These are phyloP conservation scores for Drosophila niveifrons DNA, from an alignment of 2,888 invertebrate genomes.

Conservation along the genomic window DNA sequence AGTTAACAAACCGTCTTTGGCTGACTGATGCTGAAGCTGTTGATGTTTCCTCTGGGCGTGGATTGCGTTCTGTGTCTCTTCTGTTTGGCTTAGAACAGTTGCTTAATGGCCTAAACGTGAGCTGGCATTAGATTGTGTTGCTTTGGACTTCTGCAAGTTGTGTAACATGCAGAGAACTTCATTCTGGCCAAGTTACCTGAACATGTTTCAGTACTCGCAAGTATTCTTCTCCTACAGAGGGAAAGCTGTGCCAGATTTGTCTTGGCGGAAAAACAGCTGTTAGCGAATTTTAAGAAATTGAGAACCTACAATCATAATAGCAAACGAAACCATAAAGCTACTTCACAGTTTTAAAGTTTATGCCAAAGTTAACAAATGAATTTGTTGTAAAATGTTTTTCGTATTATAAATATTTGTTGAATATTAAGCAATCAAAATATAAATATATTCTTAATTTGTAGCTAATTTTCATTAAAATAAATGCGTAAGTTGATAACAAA, in stretches of 20 bases:
- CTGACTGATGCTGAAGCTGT: constrained; percentile 26
- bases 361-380: too few species aligned
- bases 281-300: neutral
- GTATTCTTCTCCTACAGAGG: neutral
- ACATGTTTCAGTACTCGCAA: neutral
- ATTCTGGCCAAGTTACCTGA: constrained; percentile 1
- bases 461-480: too few species aligned
- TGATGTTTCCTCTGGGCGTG: constrained; percentile 21
- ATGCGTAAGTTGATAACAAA: too few species aligned
- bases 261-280: neutral
- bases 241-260: constrained; percentile 8
- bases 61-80: constrained; percentile 9
- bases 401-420: too few species aligned
- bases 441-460: too few species aligned
- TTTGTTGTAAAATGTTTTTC: too few species aligned
- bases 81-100: constrained; percentile 45
- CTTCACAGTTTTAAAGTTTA: too few species aligned
- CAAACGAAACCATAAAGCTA: too few species aligned
- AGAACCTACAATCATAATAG: neutral
- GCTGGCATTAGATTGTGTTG: constrained; percentile 30
- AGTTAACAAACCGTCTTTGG: constrained; percentile 17
- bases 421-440: too few species aligned
- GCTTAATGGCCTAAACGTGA: constrained; percentile 71
- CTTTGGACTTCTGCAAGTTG: constrained; percentile 15
- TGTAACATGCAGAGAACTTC: constrained; percentile 11